A percentile compares a stretch with the other conserved stretches of the same genome.
These are phyloP conservation scores for Marronus borbonicus DNA, from an alignment of 2,888 invertebrate species.

Conservation along the genomic window DNA sequence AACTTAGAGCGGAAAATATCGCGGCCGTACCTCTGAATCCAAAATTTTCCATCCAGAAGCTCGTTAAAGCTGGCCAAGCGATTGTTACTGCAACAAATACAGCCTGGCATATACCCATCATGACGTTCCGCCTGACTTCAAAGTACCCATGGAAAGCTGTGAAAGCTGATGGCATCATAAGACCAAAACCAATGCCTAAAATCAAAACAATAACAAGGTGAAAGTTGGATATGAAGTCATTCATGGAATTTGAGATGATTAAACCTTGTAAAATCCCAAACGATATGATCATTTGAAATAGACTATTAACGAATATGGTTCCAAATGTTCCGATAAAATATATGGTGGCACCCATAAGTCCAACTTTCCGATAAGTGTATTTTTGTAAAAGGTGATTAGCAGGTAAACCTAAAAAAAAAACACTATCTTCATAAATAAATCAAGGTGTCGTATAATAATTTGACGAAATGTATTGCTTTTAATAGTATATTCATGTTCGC, in stretches of 20 bases:
- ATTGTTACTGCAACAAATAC: slow-evolving; percentile 80
- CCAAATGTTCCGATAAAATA: slow-evolving; percentile 77
- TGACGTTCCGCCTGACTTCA: slow-evolving; percentile 78
- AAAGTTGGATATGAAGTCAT: background rate
- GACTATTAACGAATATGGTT: slow-evolving; percentile 77
- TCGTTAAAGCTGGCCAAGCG: slow-evolving; percentile 78
- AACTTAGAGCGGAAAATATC: slow-evolving; percentile 78
- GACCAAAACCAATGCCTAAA: slow-evolving; percentile 80
- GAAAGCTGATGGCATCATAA: slow-evolving; percentile 81
- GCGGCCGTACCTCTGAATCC: slow-evolving; percentile 82
- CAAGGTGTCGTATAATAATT: background rate
- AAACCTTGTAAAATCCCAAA: slow-evolving; percentile 78
- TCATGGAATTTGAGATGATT: slow-evolving; percentile 52
- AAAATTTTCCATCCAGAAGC: slow-evolving; percentile 75
- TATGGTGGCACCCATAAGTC: slow-evolving; percentile 76
- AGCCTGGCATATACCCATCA: slow-evolving; percentile 84
- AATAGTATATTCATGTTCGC: background rate
- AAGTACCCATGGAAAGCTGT: slow-evolving; percentile 85
- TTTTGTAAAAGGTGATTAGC: slow-evolving; percentile 79
- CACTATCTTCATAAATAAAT: background rate
- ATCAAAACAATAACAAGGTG: too few species aligned
- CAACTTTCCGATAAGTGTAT: slow-evolving; percentile 79
- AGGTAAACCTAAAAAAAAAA: slow-evolving; percentile 74
- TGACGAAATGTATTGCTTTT: background rate
- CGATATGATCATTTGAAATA: slow-evolving; percentile 77